Evolutionary conservation across 2,797 vertebrate species (phyloP).

Genomic region (Myotis myotis): DNA sequence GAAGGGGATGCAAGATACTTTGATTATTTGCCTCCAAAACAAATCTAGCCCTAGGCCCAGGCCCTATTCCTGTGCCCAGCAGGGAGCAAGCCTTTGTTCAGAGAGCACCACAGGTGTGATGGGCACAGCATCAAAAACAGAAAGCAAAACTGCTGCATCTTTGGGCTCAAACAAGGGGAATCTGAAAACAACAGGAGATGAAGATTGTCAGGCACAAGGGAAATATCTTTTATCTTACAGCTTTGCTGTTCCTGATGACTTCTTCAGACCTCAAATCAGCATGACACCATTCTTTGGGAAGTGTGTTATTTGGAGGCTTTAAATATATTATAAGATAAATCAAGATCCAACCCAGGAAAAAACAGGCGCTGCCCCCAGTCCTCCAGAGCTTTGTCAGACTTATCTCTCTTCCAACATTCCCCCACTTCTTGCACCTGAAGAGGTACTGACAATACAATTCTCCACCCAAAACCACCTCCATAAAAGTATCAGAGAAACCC

Average conservation of each 20-base stretch:
- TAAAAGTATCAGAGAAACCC: background rate
- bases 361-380: background rate
- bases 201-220: background rate
- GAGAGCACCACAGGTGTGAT: background rate
- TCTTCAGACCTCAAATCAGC: conserved; percentile 46
- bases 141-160: conserved; percentile 22
- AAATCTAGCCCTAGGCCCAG: background rate
- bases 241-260: conserved; percentile 27
- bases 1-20: conserved; percentile 52
- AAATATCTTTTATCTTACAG: conserved; percentile 15
- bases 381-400: background rate
- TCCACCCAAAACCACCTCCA: background rate
- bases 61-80: conserved; percentile 29
- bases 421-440: background rate
- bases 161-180: conserved; percentile 10
- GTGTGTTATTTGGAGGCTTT: background rate
- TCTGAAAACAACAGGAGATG: conserved; percentile 40
- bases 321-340: conserved; percentile 47
- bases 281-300: conserved; percentile 35
- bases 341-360: conserved; percentile 23
- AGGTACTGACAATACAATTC: background rate
- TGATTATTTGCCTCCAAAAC: conserved; percentile 63
- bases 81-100: conserved; percentile 37
- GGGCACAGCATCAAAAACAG: conserved; percentile 18
- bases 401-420: background rate